Evolutionary conservation across 2,797 vertebrate species (phyloP), one percentile per base, ranked within the genome.

Genomic region (Orestias chungarensis): DNA sequence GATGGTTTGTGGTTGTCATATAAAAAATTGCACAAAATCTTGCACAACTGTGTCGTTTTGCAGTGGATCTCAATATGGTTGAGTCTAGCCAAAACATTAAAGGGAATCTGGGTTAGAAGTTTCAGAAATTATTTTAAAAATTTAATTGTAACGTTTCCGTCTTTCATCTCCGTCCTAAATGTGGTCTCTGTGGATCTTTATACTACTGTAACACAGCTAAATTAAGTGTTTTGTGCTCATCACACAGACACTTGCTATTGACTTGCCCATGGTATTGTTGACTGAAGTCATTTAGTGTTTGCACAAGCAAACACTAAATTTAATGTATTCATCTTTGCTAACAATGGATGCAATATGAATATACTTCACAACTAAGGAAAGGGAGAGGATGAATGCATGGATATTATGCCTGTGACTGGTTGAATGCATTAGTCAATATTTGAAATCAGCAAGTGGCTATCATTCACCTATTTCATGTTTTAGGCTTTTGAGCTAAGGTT

Each of bases 391-490:
- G 23, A 64, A 72, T 27, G 4, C 3, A 66, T 17, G 5, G 18
- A 44, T 43, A 6, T 1, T 62, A 12, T 68, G 38, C 42, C 50
- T 69, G 44, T 61, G 4, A 35, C 57, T 9, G 6, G 15, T 59
- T 74, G 43, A 68, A 80, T 66, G 64, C 75, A 66, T 17, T 1
- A 44, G 75, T 84, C 64, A 88, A 81, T 88, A 81, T 90, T 89
- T 81, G 66, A 69, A 49, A 23, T 33, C 17, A 57, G 61, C 15
- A 38, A 50, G 70, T 76, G 29, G n/a, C 49, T 50, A 59, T 75
- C 43, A 69, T 50, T 57, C 25, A 68, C 57, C 14, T 52, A 54
- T 59, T 44, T 46, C 35, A 27, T 47, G 14, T 68, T 40, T 47
- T 46, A 52, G 54, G 55, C 70, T 59, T 49, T 62, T 29, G 74